phyloP scores from a whole-genome alignment of 2,113 vertebrate species.

The Psettodes erumei region DNA sequence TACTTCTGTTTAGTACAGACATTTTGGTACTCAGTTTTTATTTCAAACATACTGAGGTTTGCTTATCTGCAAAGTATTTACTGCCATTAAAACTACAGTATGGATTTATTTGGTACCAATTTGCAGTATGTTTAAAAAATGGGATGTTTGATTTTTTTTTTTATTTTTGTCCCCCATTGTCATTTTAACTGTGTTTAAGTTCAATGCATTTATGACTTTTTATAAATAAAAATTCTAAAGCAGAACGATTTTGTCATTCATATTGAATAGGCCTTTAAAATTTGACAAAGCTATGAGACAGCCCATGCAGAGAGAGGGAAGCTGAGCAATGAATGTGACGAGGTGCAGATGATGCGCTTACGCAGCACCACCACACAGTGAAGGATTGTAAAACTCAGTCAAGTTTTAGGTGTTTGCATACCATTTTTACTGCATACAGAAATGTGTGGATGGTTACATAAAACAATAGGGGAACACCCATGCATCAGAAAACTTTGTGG shows the following conservation, averaged over 20 bases:
- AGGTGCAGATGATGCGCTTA: neutral
- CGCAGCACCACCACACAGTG: neutral
- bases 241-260: neutral
- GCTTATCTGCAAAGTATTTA: constrained; percentile 1
- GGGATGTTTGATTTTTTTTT: constrained; percentile 14
- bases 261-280: neutral
- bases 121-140: neutral
- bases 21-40: constrained; percentile 7
- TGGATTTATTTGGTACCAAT: constrained; percentile 1
- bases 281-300: neutral
- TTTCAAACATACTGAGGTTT: constrained; percentile 17
- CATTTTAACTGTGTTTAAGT: neutral
- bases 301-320: neutral
- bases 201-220: constrained; percentile 19
- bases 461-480: neutral
- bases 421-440: neutral
- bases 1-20: constrained; percentile 46
- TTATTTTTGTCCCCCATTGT: neutral
- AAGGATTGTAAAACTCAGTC: neutral
- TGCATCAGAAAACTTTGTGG: neutral
- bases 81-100: neutral
- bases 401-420: neutral
- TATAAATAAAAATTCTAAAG: constrained; percentile 13
- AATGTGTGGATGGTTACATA: neutral
- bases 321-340: neutral